phyloP scores from a whole-genome alignment of 2,113 vertebrate genomes.

The Centropristis striata region DNA sequence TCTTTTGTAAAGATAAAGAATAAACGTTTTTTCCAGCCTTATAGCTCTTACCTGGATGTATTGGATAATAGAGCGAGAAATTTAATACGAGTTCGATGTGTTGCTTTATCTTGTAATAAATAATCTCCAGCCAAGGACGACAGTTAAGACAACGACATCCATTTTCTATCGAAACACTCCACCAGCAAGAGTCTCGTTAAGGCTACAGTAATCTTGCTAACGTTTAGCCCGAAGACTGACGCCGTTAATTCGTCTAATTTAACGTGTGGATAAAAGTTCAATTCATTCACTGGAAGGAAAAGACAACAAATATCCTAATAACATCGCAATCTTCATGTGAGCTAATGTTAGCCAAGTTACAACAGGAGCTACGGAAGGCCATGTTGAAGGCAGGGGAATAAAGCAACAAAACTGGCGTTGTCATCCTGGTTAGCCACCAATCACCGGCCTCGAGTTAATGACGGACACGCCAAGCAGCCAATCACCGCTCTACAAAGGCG shows the following conservation, averaged over 20 bases:
- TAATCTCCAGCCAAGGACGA: constrained; percentile 30
- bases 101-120: constrained; percentile 11
- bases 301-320: not conserved
- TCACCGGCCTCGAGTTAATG: constrained; percentile 52
- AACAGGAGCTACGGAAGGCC: constrained; percentile 77
- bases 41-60: not conserved
- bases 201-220: constrained; percentile 39
- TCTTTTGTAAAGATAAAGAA: constrained; percentile 4
- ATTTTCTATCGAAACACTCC: constrained; percentile 65
- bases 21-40: not conserved
- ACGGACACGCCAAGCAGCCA: constrained; percentile 72
- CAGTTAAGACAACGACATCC: constrained; percentile 65
- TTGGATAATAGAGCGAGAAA: not conserved
- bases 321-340: constrained; percentile 1
- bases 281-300: not conserved
- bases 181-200: constrained; percentile 20
- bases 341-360: constrained; percentile 55
- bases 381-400: constrained; percentile 75
- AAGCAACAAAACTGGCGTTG: constrained; percentile 77
- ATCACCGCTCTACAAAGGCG: constrained; percentile 68
- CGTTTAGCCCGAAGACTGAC: not conserved
- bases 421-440: constrained; percentile 79
- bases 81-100: not conserved
- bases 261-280: not conserved
- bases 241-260: not conserved